Percentiles rank a stretch among this genome's conserved stretches.
phyloP scores from a whole-genome alignment of 2,797 vertebrate species.

The Ibycter americanus region DNA sequence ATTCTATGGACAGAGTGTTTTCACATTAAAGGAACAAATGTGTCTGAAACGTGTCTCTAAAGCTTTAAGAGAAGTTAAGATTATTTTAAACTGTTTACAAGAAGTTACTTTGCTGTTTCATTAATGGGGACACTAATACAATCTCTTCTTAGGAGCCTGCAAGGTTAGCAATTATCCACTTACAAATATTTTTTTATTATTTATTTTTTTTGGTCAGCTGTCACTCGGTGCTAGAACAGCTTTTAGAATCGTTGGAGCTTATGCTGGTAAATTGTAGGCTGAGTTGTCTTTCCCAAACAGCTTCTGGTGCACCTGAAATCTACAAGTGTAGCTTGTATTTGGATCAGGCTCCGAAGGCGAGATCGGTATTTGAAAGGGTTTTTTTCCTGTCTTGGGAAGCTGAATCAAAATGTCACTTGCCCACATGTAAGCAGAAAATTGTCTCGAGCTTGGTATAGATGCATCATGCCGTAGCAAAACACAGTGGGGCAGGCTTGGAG shows the following conservation, averaged over 20 bases:
- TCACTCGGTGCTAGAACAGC: background rate
- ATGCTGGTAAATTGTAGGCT: background rate
- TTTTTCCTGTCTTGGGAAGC: background rate
- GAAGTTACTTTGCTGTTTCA: background rate
- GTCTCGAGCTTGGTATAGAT: background rate
- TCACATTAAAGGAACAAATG: background rate
- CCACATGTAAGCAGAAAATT: background rate
- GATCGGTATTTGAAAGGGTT: background rate
- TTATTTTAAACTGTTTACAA: background rate
- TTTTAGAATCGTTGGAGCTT: constrained; percentile 11
- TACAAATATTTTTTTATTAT: too few relatives aligned
- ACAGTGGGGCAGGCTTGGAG: background rate
- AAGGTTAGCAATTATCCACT: background rate
- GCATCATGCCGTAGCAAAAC: background rate
- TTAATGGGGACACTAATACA: background rate
- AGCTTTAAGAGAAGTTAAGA: background rate
- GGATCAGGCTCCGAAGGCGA: background rate
- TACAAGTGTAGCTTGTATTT: constrained; percentile 9
- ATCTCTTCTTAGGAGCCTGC: background rate
- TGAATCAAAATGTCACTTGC: background rate
- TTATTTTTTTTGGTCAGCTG: background rate
- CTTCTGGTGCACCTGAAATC: background rate
- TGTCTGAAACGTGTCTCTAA: background rate
- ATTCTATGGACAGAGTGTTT: background rate
- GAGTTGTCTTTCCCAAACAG: constrained; percentile 4